Conservation (phyloP, 2,797 vertebrate species). For the Coendou prehensilis region DNA sequence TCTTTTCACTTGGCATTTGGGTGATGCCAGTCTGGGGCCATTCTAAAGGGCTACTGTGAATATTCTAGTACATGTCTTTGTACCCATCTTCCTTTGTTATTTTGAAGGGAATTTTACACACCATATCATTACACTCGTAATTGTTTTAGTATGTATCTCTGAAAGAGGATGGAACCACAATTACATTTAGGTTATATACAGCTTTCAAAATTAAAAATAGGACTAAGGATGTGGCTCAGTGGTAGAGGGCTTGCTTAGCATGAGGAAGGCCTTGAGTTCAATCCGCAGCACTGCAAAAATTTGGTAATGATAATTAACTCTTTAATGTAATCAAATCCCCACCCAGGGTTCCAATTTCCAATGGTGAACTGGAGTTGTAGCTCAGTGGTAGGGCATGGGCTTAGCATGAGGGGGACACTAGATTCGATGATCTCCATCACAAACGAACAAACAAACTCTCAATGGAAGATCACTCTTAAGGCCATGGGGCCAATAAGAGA, state of each 20-base stretch:
- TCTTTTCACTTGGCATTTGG: background rate
- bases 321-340: background rate
- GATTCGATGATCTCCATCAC: background rate
- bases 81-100: background rate
- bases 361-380: background rate
- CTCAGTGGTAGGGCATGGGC: background rate
- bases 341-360: conserved; percentile 21
- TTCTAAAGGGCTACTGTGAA: background rate
- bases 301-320: background rate
- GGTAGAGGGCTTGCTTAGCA: background rate
- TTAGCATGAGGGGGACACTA: background rate
- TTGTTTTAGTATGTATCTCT: conserved; percentile 17
- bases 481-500: background rate
- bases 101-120: background rate
- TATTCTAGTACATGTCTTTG: background rate
- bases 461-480: background rate
- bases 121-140: background rate
- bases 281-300: background rate
- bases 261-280: background rate
- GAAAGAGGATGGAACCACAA: background rate
- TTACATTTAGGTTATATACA: background rate
- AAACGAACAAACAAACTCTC: background rate
- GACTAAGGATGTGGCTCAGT: background rate
- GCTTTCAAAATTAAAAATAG: background rate
- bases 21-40: background rate